phyloP scores from a whole-genome alignment of 2,797 vertebrate genomes.

The Notolabrus celidotus region DNA sequence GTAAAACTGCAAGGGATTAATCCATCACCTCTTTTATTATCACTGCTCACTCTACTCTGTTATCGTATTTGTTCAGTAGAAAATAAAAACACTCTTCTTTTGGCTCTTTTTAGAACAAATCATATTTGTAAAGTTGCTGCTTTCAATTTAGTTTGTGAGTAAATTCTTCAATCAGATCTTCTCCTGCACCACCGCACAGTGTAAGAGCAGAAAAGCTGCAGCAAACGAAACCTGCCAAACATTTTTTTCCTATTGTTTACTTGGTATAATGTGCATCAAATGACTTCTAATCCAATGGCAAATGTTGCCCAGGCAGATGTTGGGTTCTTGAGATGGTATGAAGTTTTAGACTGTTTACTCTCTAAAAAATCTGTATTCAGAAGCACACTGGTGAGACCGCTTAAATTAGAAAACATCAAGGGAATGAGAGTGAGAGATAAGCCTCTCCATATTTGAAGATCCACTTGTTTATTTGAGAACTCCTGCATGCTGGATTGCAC shows the following conservation, averaged over 20 bases:
- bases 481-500: conserved; percentile 58
- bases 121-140: background rate
- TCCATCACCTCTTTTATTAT: conserved; percentile 1
- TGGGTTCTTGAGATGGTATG: conserved; percentile 31
- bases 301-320: conserved; percentile 51
- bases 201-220: conserved; percentile 3
- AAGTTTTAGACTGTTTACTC: conserved; percentile 60
- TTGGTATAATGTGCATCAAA: conserved; percentile 38
- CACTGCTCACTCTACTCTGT: background rate
- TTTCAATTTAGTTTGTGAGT: background rate
- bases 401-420: conserved; percentile 64
- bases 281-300: conserved; percentile 56
- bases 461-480: conserved; percentile 76
- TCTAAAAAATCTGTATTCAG: conserved; percentile 54
- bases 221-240: conserved; percentile 28
- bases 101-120: background rate
- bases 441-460: conserved; percentile 74
- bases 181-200: background rate
- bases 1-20: no score
- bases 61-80: conserved; percentile 1
- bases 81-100: background rate
- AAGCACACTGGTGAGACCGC: conserved; percentile 42
- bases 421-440: conserved; percentile 65
- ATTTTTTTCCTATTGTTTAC: conserved; percentile 33
- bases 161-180: conserved; percentile 2